Evolutionary conservation across 1,140 invertebrate genomes (phyloP), one percentile per base, ranked within the genome.

Genomic region (Leptinotarsa undecemlineata): DNA sequence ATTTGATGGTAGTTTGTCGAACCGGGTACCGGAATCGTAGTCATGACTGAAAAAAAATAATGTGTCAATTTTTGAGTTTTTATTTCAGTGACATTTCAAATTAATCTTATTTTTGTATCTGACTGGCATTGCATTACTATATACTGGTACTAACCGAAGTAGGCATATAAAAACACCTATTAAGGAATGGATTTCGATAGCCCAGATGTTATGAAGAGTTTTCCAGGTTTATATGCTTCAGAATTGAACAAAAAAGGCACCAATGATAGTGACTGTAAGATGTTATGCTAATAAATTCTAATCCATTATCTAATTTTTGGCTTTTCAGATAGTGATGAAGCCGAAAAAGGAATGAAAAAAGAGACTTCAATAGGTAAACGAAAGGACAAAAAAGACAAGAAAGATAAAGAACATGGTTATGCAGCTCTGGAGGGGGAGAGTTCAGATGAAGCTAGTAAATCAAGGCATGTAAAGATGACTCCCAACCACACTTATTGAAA

Each of bases 341-440:
- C 68, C 72, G 84, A 83, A 57, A 80, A 89, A 87, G 66, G 78
- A 57, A 78, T 78, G 15, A 87, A 87, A 64, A 93, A 93, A 79
- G 88, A 88, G 76, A 80, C 88, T 13, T 78, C 88, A 17, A 88
- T 87, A 75, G 87, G 90, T 3, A 91, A 91, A 84, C 83, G 86
- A 4, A 92, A 91, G 82, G 94, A 96, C 63, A 96, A 96, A 82
- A 95, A 95, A 81, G 94, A 95, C 74, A 91, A 90, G 67, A 95
- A 96, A 80, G 92, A 94, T 81, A 92, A 93, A 76, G 90, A 90
- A 76, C 90, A 93, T 82, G 93, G 94, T 1, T 98, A 98, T 90
- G 95, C 94, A 17, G 94, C 95, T 15, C 88, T 98, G 83, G 95
- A 95, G 85, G 96, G 95, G 57, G 96, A 97, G 86, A 96, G 95